A percentile compares a stretch with the other conserved stretches of the same genome.
Conservation (phyloP, 2,888 invertebrate genomes). For the Tetramorium bicarinatum region DNA sequence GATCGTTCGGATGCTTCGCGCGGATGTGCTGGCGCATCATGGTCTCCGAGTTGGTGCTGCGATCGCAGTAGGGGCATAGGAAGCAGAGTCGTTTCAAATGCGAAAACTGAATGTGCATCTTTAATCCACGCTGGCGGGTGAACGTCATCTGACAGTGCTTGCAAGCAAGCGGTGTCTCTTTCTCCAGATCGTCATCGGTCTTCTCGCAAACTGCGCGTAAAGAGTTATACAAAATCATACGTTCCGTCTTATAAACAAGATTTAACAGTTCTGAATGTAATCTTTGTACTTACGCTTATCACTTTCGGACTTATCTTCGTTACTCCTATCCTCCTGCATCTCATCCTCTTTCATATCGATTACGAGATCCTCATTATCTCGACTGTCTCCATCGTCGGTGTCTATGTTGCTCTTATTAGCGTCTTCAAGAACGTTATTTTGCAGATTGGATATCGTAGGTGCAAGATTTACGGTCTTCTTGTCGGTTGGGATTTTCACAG, state of each 20-base stretch:
- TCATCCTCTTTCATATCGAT: constrained; percentile 78
- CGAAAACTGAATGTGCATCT: constrained; percentile 81
- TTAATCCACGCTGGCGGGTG: constrained; percentile 80
- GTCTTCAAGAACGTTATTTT: constrained; percentile 45
- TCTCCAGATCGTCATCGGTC: constrained; percentile 42
- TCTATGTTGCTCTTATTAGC: constrained; percentile 42
- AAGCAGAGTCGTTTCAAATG: constrained; percentile 81
- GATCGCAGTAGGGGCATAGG: constrained; percentile 83
- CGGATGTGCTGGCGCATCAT: constrained; percentile 81
- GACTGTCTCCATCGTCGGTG: constrained; percentile 70
- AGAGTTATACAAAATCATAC: constrained; percentile 7
- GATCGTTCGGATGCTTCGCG: constrained; percentile 76
- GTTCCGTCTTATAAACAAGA: background rate
- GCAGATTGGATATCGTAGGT: constrained; percentile 56
- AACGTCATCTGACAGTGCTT: constrained; percentile 82
- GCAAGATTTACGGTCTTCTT: constrained; percentile 61
- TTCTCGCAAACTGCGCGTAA: constrained; percentile 21
- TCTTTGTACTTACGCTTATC: constrained; percentile 66
- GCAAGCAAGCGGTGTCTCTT: constrained; percentile 75
- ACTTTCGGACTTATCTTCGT: constrained; percentile 36
- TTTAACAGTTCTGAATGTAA: background rate
- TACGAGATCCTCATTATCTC: constrained; percentile 74
- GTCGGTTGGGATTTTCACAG: background rate
- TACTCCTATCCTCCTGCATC: constrained; percentile 57
- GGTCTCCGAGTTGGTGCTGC: constrained; percentile 80